These are phyloP conservation scores for Manduca sexta DNA, from an alignment of 1,140 invertebrate genomes.

Conservation along the genomic window DNA sequence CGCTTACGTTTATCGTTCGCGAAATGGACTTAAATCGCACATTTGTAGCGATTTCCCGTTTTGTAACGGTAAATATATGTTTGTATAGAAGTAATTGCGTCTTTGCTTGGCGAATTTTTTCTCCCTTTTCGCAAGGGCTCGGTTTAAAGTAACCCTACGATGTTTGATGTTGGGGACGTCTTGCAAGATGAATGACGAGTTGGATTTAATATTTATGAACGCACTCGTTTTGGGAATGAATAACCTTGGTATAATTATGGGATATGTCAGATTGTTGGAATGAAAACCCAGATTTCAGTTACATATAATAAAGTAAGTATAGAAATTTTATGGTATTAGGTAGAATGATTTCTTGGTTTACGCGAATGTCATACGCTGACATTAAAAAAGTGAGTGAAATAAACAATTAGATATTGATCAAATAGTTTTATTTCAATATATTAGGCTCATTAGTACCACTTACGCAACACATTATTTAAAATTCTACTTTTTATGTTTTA, in stretches of 20 bases:
- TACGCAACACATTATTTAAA: too few species aligned
- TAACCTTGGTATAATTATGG: not conserved
- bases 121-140: constrained; percentile 43
- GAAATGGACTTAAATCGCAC: not conserved
- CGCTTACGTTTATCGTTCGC: constrained; percentile 22
- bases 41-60: not conserved
- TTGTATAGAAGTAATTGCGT: constrained; percentile 63
- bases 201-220: constrained; percentile 14
- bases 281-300: too few species aligned
- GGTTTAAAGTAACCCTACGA: constrained; percentile 35
- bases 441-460: too few species aligned
- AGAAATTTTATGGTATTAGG: too few species aligned
- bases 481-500: too few species aligned
- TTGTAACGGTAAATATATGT: not conserved
- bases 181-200: constrained; percentile 42
- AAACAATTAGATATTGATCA: too few species aligned
- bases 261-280: too few species aligned
- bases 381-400: too few species aligned
- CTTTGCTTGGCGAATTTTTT: constrained; percentile 61
- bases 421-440: too few species aligned
- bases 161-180: constrained; percentile 54
- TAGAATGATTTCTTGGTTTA: too few species aligned
- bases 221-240: not conserved
- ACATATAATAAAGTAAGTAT: too few species aligned
- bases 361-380: too few species aligned